Evolutionary conservation across 2,113 vertebrate genomes (phyloP).

Genomic region (Oxyruncus cristatus): DNA sequence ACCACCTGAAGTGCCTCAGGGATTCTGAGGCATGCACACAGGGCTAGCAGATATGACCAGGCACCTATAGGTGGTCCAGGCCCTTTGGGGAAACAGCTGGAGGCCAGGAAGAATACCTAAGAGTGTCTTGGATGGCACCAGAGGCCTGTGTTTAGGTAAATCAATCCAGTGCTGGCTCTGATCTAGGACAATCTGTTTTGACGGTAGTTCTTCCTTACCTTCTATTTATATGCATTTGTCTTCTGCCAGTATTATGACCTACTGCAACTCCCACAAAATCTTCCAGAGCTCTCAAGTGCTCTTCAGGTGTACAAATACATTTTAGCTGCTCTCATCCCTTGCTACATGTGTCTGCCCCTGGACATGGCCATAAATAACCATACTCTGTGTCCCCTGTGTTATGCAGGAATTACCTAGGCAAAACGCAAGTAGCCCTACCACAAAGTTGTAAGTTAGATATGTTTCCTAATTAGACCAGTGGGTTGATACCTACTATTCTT

Average conservation of each 20-base stretch:
- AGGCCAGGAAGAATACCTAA: background rate
- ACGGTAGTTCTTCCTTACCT: background rate
- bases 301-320: background rate
- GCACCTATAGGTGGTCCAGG: fast-evolving
- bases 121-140: background rate
- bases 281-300: background rate
- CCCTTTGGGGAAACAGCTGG: background rate
- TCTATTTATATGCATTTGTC: background rate
- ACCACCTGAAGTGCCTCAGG: background rate
- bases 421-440: background rate
- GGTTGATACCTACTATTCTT: background rate
- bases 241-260: background rate
- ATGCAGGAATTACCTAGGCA: background rate
- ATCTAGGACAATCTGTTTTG: background rate
- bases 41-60: background rate
- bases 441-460: background rate
- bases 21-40: background rate
- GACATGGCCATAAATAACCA: background rate
- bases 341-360: background rate
- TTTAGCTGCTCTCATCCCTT: background rate
- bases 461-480: background rate
- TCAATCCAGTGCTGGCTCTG: background rate
- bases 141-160: background rate
- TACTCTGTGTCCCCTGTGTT: background rate
- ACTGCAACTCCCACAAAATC: background rate